Conservation (phyloP, 2,113 vertebrate species). For the Stegostoma tigrinum region DNA sequence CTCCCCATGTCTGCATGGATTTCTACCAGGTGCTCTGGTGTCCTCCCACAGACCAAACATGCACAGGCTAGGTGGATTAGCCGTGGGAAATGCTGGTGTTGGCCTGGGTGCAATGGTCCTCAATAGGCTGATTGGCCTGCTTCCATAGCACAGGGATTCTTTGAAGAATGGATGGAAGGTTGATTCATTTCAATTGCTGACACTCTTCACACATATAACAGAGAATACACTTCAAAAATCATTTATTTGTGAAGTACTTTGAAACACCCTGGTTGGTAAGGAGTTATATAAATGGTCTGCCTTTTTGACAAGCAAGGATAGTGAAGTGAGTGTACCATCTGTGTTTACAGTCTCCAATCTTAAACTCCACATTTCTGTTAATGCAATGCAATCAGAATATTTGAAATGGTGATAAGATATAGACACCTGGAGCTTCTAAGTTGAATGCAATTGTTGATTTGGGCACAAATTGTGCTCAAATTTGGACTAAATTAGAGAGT, state of each 20-base stretch:
- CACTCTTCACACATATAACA: not conserved
- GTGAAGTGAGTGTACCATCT: not conserved
- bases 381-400: not conserved
- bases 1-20: too few relatives aligned
- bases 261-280: not conserved
- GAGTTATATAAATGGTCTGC: not conserved
- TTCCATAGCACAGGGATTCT: too few relatives aligned
- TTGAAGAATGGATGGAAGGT: too few relatives aligned
- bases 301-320: not conserved
- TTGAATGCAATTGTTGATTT: not conserved
- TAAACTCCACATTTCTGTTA: not conserved
- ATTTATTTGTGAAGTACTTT: not conserved
- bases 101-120: too few relatives aligned
- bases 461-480: not conserved
- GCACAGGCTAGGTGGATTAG: too few relatives aligned
- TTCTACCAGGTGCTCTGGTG: too few relatives aligned
- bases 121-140: too few relatives aligned
- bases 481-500: not conserved
- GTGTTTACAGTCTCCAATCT: not conserved
- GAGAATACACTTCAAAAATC: not conserved
- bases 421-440: not conserved
- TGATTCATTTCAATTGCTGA: not conserved
- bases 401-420: not conserved
- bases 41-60: too few relatives aligned
- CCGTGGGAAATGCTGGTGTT: too few relatives aligned